phyloP scores from a whole-genome alignment of 1,140 invertebrate genomes.

The Drosophila azteca region DNA sequence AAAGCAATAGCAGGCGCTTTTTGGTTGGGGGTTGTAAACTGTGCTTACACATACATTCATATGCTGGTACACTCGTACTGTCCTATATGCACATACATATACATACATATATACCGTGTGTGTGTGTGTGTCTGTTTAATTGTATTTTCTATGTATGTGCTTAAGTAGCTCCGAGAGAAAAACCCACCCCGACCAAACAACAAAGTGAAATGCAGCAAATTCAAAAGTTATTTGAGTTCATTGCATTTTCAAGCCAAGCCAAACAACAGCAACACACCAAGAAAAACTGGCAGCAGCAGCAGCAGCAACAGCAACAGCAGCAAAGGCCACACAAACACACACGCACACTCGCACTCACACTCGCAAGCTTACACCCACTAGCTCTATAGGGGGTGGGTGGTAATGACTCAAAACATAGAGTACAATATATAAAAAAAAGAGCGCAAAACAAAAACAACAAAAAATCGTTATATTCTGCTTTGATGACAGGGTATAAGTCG shows the following conservation, averaged over 20 bases:
- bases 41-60: constrained; percentile 34
- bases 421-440: constrained; percentile 55
- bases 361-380: constrained; percentile 24
- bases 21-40: constrained; percentile 73
- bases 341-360: constrained; percentile 27
- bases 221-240: constrained; percentile 83
- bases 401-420: constrained; percentile 80
- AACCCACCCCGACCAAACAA: constrained; percentile 67
- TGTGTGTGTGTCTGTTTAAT: constrained; percentile 32
- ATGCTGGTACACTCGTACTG: constrained; percentile 5
- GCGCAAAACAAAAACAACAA: constrained; percentile 55
- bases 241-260: constrained; percentile 81
- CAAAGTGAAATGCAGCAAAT: constrained; percentile 80
- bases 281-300: constrained; percentile 25
- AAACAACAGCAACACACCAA: constrained; percentile 59
- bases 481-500: constrained; percentile 63
- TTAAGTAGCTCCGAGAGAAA: constrained; percentile 72
- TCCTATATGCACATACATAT: constrained; percentile 18
- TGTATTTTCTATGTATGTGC: constrained; percentile 56
- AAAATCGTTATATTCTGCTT: constrained; percentile 73
- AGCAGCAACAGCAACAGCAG: constrained; percentile 38
- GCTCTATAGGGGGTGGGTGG: constrained; percentile 62
- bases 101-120: constrained; percentile 35
- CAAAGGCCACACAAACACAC: constrained; percentile 20
- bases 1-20: constrained; percentile 64